Evolutionary conservation across 2,888 invertebrate species (phyloP), one percentile per base, ranked within the genome.

Genomic region (Drosophila neotestacea): DNA sequence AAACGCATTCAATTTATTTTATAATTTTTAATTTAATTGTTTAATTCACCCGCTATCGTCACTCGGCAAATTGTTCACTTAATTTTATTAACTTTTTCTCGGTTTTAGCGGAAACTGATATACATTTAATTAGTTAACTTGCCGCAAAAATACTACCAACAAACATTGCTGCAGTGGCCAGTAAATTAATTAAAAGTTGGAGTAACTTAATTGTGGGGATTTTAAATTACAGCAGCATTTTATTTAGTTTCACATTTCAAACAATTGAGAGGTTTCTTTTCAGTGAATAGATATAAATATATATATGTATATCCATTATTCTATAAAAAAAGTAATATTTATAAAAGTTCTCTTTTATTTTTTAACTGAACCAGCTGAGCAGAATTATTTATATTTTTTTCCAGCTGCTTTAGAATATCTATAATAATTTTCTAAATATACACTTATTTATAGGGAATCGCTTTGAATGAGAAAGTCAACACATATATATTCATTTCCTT

Each of bases 1-100:
- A 54, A 56, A 52, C 22, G 32, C 51, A 69, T 68, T 74, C 56
- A 64, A 74, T 74, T 75, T 52, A 47, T 38, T 47, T 62, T 30
- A 47, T 63, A 44, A 78, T 68, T 60, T 41, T 1, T 56, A 16
- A 13, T 30, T 22, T 68, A 86, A 80, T 73, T 77, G 52, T 68
- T 60, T 73, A 67, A 86, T 63, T 65, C 60, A 36, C 30, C 36
- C 6, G 42, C 44, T 10, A 13, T 6, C 13, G 7, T 22, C 9
- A 27, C 34, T 54, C 9, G 10, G 47, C 34, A 47, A 75, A 52
- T 51, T 60, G 22, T 27, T 7, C 4, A 16, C n/a, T 27, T 41
- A 47, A 73, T 51, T 58, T 42, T 32, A 78, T 78, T 59, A 62
- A n/a, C 34, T 30, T 16, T 10, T 16, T 11, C 30, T 28, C 44